Base-by-base conservation (phyloP, 2,888 invertebrate species). In the Hoplodrina ambigua region DNA sequence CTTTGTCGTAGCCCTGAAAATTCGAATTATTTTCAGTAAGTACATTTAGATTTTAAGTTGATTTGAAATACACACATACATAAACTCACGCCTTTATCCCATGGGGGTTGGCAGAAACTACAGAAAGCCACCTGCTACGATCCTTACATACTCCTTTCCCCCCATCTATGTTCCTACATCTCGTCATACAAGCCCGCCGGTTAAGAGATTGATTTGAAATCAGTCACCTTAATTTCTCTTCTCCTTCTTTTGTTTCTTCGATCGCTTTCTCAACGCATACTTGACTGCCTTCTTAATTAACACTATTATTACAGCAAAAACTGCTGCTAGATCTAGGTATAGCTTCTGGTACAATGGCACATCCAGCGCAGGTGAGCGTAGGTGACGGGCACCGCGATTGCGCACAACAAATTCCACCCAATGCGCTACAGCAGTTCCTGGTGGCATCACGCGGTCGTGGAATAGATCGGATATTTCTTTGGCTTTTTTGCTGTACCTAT, bases 341-440 rank as follows among this genome's bases (percentile, higher is more conserved):
- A 97, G 92, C 69, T 90, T 91, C 70, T 94, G 89, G 75, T 91
- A 93, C 53, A 89, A 81, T 1, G 91, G 88, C 3, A 92, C 77
- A 30, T 86, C 54, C 2, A 92, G 61, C 0, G 91, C 92, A 0
- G 89, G 87, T 0, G 94, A 93, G 41, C 89, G 88, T 0, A 96
- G 87, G 85, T 97, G 95, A 0, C 92, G 94, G 0, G 96, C 97
- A 0, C 97, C 97, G 7, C 93, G 90, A 0, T 97, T 96, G 37
- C 95, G 92, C 0, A 96, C 96, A 1, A 97, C 96, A 86, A 97
- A 96, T 86, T 97, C 97, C 33, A 97, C 96, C 97, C 97, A 97
- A 92, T 97, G 96, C 11, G 97, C 91, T 13, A 97, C 96, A 10
- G 96, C 96, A 30, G 96, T 96, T 37, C 97, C 91, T 0, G 97